Evolutionary conservation across 2,888 invertebrate species (phyloP), one percentile per base, ranked within the genome.

Genomic region (Polymixis lichenea): DNA sequence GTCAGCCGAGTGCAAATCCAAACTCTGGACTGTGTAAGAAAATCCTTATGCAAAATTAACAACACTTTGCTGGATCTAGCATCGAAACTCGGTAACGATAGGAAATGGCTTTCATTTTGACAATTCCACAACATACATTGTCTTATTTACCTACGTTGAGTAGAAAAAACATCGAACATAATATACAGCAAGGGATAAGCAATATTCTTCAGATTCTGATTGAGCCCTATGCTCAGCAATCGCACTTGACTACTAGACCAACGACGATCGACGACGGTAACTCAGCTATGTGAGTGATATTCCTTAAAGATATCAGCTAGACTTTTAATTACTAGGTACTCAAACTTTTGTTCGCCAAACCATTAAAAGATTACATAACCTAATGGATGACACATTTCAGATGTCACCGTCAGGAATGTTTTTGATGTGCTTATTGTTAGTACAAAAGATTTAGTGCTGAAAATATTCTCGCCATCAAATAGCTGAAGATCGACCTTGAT

Each of bases 341-440:
- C 64, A 67, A 73, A 77, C 76, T 78, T 74, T 79, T 85, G 80
- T 79, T 72, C 68, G 56, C 75, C 69, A 75, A 84, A 82, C 56
- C 72, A 78, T 77, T 79, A 74, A 62, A 83, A 76, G 25, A 75
- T 82, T 83, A 81, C 61, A 65, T 81, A 85, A 85, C 72, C 60
- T 38, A 64, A 75, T 58, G 75, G 74, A 75, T 84, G 75, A 66
- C 82, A 72, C 78, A 75, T 78, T 82, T 79, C 69, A 79, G 53
- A 68, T 84, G 84, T 84, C 84, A 75, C 79, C 64, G 74, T 38
- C 46, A 64, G 67, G 84, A 84, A 84, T 83, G 84, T 84, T 67
- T 83, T 83, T 84, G 84, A 83, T 83, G 83, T 70, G 65, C 61
- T 77, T 82, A 82, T 76, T 76, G 82, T 80, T 74, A 62, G 77